These are phyloP conservation scores for Ploceus nigricollis DNA, from an alignment of 2,113 vertebrate genomes.

Conservation along the genomic window DNA sequence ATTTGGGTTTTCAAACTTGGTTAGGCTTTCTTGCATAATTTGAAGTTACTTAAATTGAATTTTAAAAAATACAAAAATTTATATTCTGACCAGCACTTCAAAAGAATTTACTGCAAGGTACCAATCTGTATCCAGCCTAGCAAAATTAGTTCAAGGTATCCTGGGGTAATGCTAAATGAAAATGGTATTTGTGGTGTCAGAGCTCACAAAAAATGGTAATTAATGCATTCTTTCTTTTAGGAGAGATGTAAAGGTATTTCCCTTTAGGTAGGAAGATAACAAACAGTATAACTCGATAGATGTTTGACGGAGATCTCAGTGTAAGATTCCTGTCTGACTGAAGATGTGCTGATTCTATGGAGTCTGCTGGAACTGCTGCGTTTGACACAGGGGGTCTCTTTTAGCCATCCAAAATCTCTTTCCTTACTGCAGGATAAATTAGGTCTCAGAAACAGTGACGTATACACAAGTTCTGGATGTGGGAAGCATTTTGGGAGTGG, in stretches of 20 bases:
- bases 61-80: constrained; percentile 59
- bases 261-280: neutral
- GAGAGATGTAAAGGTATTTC: neutral
- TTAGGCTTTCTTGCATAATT: constrained; percentile 57
- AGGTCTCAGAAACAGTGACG: constrained; percentile 28
- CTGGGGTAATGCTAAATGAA: constrained; percentile 62
- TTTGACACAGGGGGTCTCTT: neutral
- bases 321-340: neutral
- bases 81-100: constrained; percentile 69
- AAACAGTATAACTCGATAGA: neutral
- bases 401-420: neutral
- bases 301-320: neutral
- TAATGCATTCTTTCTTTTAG: neutral
- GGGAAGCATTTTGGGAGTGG: constrained; percentile 29
- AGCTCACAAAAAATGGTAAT: neutral
- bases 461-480: constrained; percentile 27
- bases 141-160: constrained; percentile 67
- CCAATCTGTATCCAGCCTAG: constrained; percentile 28
- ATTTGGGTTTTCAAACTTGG: constrained; percentile 22
- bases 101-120: constrained; percentile 60
- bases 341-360: neutral
- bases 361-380: neutral
- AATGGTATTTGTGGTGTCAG: neutral
- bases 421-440: constrained; percentile 42
- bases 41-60: constrained; percentile 66